Evolutionary conservation across 2,888 invertebrate species (phyloP).

Genomic region (Papilio gigon): DNA sequence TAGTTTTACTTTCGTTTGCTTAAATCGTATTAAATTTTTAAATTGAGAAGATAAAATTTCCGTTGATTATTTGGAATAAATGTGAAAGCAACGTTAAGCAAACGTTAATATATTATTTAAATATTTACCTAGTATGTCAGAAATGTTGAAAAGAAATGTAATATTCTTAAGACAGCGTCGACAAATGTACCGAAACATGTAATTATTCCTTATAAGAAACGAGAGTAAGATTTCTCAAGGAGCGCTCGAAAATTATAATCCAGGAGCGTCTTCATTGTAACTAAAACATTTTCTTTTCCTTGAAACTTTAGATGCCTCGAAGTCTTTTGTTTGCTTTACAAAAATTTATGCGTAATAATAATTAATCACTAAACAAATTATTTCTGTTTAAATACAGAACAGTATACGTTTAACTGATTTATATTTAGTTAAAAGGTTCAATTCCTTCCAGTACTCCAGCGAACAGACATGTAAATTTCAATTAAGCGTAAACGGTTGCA

Average conservation of each 20-base stretch:
- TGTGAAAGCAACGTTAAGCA: too few relatives aligned
- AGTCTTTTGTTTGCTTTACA: conserved; percentile 22
- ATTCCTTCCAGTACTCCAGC: background rate
- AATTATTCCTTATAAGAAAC: conserved; percentile 25
- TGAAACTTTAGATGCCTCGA: conserved; percentile 32
- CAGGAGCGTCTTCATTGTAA: conserved; percentile 34
- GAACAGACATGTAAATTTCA: conserved; percentile 29
- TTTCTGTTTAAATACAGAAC: background rate
- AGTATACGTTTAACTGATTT: background rate
- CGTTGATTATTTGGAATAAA: too few relatives aligned
- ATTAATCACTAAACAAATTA: background rate
- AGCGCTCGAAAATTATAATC: conserved; percentile 35
- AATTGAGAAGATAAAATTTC: too few relatives aligned
- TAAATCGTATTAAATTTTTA: too few relatives aligned
- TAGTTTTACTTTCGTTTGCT: too few relatives aligned
- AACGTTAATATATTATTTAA: too few relatives aligned
- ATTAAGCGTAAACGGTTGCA: conserved; percentile 1
- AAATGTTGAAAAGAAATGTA: too few relatives aligned
- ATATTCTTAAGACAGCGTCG: conserved; percentile 19
- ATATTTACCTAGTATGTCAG: too few relatives aligned
- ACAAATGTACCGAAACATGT: conserved; percentile 24
- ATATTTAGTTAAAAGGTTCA: background rate
- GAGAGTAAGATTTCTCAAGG: conserved; percentile 33
- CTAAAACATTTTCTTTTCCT: conserved; percentile 35
- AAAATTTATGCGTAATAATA: background rate